A percentile compares a stretch with the other conserved stretches of the same genome.
Conservation (phyloP, 2,797 vertebrate genomes). For the Hoplostethus atlanticus region DNA sequence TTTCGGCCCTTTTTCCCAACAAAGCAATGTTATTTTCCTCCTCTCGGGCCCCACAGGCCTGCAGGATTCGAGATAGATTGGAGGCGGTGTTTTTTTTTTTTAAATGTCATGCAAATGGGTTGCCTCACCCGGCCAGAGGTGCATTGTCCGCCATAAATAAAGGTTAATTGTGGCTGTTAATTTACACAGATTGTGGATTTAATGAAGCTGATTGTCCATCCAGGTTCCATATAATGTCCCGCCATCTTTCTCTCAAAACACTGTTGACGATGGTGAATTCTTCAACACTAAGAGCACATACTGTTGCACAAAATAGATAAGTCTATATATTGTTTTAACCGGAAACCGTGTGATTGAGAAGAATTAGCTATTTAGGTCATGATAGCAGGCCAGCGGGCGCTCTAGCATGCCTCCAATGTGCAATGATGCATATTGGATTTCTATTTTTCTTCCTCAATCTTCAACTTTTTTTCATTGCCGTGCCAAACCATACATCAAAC, state of each 20-base stretch:
- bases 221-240: conserved; percentile 68
- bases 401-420: conserved; percentile 36
- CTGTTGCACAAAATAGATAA: conserved; percentile 5
- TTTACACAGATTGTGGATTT: conserved; percentile 75
- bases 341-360: conserved; percentile 1
- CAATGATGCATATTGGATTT: conserved; percentile 35
- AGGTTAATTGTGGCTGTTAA: conserved; percentile 84
- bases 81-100: conserved; percentile 47
- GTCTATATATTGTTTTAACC: conserved; percentile 23
- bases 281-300: conserved; percentile 20
- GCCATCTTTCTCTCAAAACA: conserved; percentile 62
- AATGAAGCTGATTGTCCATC: conserved; percentile 73
- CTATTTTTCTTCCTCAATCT: not conserved
- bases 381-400: not conserved
- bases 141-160: conserved; percentile 77
- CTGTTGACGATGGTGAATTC: conserved; percentile 54
- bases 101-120: conserved; percentile 78
- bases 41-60: conserved; percentile 35
- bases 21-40: conserved; percentile 70
- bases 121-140: conserved; percentile 79
- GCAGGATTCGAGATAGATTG: conserved; percentile 77
- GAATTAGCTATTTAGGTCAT: not conserved
- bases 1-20: conserved; percentile 65
- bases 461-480: conserved; percentile 42
- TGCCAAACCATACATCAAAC: conserved; percentile 59